These are phyloP conservation scores for Varanus salvator DNA, from an alignment of 2,113 vertebrate species.

Conservation along the genomic window DNA sequence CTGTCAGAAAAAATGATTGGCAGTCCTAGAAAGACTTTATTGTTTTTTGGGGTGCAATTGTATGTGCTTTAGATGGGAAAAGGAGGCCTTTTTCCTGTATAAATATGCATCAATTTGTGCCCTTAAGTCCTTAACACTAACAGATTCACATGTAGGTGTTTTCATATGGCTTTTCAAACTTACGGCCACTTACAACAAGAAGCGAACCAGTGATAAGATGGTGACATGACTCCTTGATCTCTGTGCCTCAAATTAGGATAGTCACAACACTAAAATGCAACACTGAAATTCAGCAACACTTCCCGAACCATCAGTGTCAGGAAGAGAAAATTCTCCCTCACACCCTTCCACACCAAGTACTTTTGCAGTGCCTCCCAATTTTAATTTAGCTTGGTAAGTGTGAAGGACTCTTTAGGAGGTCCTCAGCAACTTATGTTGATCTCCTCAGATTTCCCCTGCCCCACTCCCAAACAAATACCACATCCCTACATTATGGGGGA, in stretches of 20 bases:
- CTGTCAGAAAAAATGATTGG: neutral
- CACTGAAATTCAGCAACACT: neutral
- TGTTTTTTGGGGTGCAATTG: neutral
- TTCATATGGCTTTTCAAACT: neutral
- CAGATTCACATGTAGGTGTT: neutral
- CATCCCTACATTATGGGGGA: neutral
- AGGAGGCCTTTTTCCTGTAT: too few species aligned
- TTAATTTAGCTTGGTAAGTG: neutral
- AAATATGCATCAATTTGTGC: too few species aligned
- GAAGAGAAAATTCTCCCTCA: neutral
- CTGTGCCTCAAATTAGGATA: neutral
- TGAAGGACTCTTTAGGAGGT: neutral
- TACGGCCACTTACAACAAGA: neutral
- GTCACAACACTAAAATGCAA: neutral
- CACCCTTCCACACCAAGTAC: neutral
- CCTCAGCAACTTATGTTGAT: constrained; percentile 9
- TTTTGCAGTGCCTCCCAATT: neutral
- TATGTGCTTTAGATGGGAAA: neutral
- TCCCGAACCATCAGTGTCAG: neutral
- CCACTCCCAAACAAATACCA: neutral
- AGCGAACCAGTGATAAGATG: neutral
- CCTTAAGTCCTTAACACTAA: neutral
- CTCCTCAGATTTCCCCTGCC: neutral
- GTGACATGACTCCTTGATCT: neutral
- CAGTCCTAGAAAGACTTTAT: neutral